Evolutionary conservation across 1,140 invertebrate genomes (phyloP).

Genomic region (Drosophila willistoni): DNA sequence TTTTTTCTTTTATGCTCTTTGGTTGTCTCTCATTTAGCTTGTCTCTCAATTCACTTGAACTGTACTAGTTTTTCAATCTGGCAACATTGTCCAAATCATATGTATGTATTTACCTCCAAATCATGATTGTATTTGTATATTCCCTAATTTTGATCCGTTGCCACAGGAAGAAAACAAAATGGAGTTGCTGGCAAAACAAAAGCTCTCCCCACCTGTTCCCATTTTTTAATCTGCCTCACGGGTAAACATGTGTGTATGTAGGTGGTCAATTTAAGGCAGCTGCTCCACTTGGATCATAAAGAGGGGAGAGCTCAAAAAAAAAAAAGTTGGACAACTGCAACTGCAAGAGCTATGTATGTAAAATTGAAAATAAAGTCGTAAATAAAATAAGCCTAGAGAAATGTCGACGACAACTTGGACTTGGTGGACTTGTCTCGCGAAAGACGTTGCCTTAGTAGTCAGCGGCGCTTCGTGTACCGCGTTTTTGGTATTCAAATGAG

Average conservation of each 20-base stretch:
- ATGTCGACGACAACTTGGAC: constrained; percentile 26
- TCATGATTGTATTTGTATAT: too few species aligned
- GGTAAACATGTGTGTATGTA: not conserved
- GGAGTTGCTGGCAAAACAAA: too few species aligned
- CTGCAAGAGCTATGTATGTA: constrained; percentile 1
- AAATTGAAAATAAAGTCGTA: constrained; percentile 46
- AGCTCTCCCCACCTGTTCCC: not conserved
- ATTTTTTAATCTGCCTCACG: not conserved
- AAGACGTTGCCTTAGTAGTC: constrained; percentile 22
- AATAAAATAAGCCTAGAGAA: constrained; percentile 64
- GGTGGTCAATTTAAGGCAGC: not conserved
- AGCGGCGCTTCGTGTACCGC: constrained; percentile 54
- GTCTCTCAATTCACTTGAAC: too few species aligned
- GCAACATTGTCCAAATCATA: too few species aligned
- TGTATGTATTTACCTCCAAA: too few species aligned
- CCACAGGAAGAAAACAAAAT: too few species aligned
- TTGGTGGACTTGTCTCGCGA: constrained; percentile 28
- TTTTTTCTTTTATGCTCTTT: too few species aligned
- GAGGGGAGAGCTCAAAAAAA: not conserved
- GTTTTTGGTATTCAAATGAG: constrained; percentile 75
- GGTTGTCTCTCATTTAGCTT: too few species aligned
- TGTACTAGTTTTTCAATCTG: too few species aligned
- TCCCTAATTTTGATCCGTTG: too few species aligned
- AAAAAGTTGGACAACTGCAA: constrained; percentile 6
- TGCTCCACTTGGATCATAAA: constrained; percentile 11